Base-by-base conservation (phyloP, 2,888 invertebrate genomes). In the Steinernema hermaphroditum region DNA sequence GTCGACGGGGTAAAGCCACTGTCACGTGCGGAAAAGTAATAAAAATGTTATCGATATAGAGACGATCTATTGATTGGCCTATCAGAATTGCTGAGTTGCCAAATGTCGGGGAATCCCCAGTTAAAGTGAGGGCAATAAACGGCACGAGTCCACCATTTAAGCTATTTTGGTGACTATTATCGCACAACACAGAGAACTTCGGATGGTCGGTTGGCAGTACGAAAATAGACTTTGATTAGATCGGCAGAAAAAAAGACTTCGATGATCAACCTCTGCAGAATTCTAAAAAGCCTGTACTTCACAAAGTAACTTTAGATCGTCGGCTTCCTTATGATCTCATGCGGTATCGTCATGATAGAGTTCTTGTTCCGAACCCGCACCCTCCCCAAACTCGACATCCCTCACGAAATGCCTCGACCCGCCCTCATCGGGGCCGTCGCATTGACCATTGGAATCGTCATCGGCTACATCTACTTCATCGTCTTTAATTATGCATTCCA, bases 401-500 rank as follows among this genome's bases (percentile, higher is more conserved):
- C 85, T 0, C 83, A 85, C 49, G 81, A 76, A 41, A 82, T 85
- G 32, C 85, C 85, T 0, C 78, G 81, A 50, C 85, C 85, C 0
- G 85, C 83, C 1, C 70, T 85, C 0, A 76, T 84, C 68, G 79
- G 80, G 12, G 83, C 84, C 0, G 77, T 85, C 27, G 82, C 79
- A 9, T 72, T 85, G 69, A 85, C 85, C 1, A 76, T 83, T 8
- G 85, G 85, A n/a, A 85, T 85, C 54, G 78, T 79, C 29, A 73
- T 85, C 22, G 85, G 85, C 27, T 85, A 85, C 71, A 78, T 84
- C 29, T 85, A 85, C 72, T 83, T 84, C 71, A 80, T 85, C 50
- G 76, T 83, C 0, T 83, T 81, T 77, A 81, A 84, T 68, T 82
- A 82, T 54, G 79, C 83, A 1, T 76, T 79, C 37, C 57, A 68